phyloP scores from a whole-genome alignment of 1,140 invertebrate genomes.

The Contarinia nasturtii region DNA sequence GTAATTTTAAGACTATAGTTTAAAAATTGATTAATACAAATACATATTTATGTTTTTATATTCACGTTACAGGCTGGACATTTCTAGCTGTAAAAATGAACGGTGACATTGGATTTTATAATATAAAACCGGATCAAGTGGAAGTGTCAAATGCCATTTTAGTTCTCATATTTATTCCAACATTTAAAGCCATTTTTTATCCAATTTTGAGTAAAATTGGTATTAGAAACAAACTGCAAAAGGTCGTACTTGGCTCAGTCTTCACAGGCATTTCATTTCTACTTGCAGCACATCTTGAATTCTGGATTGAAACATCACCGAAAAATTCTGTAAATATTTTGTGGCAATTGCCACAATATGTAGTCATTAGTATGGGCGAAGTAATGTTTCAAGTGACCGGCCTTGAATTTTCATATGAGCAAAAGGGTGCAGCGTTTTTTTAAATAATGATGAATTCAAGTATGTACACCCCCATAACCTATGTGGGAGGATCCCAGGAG shows the following conservation, averaged over 20 bases:
- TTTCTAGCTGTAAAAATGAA: constrained; percentile 86
- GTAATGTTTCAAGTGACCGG: constrained; percentile 58
- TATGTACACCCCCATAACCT: too few species aligned
- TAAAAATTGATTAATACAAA: too few species aligned
- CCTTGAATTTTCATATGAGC: constrained; percentile 47
- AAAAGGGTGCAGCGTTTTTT: too few species aligned
- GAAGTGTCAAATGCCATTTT: constrained; percentile 73
- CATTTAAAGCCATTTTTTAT: constrained; percentile 64
- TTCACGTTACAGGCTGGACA: too few species aligned
- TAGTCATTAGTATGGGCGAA: constrained; percentile 55
- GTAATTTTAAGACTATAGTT: too few species aligned
- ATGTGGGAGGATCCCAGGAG: too few species aligned
- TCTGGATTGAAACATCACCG: constrained; percentile 38
- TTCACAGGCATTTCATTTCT: not conserved
- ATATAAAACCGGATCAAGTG: constrained; percentile 76
- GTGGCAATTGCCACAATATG: constrained; percentile 64
- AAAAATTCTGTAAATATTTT: constrained; percentile 41
- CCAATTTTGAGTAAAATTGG: constrained; percentile 29
- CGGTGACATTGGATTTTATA: constrained; percentile 47
- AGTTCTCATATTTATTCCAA: constrained; percentile 68
- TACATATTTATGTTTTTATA: too few species aligned
- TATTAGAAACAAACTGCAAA: constrained; percentile 39
- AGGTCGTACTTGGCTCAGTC: constrained; percentile 27
- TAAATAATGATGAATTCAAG: too few species aligned
- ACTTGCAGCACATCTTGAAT: not conserved